Conservation (phyloP, 2,797 vertebrate genomes). For the Otolemur crassicaudatus region DNA sequence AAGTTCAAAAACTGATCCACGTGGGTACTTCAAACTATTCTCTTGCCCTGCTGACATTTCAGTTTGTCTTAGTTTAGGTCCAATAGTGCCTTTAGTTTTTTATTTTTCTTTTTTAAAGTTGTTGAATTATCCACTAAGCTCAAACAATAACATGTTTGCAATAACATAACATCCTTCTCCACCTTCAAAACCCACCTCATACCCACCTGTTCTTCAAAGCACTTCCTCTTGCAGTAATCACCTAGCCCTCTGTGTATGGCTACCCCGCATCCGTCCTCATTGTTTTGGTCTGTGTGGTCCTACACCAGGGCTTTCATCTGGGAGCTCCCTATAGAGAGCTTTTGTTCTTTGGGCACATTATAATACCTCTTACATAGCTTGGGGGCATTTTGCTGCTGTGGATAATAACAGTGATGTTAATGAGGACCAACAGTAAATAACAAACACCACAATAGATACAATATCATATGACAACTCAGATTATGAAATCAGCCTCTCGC, state of each 20-base stretch:
- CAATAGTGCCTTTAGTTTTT: not conserved
- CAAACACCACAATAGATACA: not conserved
- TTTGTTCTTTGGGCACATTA: slow-evolving; percentile 3
- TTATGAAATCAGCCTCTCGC: slow-evolving; percentile 17
- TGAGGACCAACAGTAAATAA: slow-evolving; percentile 62
- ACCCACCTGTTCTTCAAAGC: slow-evolving; percentile 36
- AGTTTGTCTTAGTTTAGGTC: not conserved
- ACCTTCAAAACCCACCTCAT: slow-evolving; percentile 9
- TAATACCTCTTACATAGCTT: not conserved
- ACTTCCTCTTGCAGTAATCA: not conserved
- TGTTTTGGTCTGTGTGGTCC: not conserved
- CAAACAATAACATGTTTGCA: slow-evolving; percentile 43
- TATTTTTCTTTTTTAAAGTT: not conserved
- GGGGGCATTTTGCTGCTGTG: not conserved
- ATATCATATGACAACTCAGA: not conserved
- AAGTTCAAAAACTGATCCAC: not conserved
- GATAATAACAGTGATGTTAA: slow-evolving; percentile 28
- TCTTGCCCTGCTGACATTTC: not conserved
- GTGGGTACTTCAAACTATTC: not conserved
- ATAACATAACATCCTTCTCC: not conserved
- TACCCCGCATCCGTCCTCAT: not conserved
- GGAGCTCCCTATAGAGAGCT: not conserved
- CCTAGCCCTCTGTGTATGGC: not conserved
- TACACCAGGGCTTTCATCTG: not conserved
- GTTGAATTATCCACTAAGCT: not conserved